phyloP scores from a whole-genome alignment of 2,113 vertebrate species.

The Eupsittula cactorum region DNA sequence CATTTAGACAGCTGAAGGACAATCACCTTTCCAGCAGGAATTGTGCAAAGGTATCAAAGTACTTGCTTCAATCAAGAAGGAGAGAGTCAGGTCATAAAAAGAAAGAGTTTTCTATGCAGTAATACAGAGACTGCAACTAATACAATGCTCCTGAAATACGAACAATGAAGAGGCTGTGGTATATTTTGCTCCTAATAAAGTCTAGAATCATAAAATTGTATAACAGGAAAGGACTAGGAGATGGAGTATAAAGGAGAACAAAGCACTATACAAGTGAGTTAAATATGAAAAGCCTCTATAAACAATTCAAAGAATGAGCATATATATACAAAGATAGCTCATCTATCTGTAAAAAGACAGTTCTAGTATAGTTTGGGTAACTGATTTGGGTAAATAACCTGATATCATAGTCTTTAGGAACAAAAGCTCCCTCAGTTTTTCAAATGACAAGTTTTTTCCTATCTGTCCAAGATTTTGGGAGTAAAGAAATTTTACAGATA shows the following conservation, averaged over 20 bases:
- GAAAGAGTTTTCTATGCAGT: background rate
- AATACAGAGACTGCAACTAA: background rate
- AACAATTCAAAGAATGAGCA: background rate
- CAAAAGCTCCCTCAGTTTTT: background rate
- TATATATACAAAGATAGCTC: background rate
- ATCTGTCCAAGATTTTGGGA: background rate
- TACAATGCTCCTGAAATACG: background rate
- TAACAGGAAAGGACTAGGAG: background rate
- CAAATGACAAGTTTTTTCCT: background rate
- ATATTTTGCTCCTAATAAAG: background rate
- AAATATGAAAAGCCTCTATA: background rate
- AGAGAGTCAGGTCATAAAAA: background rate
- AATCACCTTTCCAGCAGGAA: background rate
- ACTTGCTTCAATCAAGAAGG: background rate
- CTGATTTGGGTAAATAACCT: background rate
- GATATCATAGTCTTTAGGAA: background rate
- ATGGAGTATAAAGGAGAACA: background rate
- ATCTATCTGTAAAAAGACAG: background rate
- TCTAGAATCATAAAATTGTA: background rate
- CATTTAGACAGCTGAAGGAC: background rate
- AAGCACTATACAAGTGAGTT: background rate
- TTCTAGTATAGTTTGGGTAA: background rate
- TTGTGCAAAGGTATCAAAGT: background rate
- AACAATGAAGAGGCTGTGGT: background rate
- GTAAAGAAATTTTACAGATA: background rate